Evolutionary conservation across 2,888 invertebrate species (phyloP).

Genomic region (Megalurothrips usitatus): DNA sequence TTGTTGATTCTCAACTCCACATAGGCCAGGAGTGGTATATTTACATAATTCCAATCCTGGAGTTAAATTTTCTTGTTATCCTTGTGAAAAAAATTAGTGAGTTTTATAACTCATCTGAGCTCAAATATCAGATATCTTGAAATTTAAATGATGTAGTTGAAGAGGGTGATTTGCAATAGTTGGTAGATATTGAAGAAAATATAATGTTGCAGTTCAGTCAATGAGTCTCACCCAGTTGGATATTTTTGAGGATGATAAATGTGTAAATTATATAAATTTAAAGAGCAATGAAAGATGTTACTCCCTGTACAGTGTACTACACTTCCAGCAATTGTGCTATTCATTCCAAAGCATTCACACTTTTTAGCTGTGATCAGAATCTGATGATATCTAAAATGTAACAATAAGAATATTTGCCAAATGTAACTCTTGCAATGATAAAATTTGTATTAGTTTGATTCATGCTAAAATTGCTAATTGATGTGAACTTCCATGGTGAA

Average conservation of each 20-base stretch:
- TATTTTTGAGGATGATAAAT: constrained; percentile 21
- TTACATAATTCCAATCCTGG: background rate
- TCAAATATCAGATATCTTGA: constrained; percentile 21
- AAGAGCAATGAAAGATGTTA: background rate
- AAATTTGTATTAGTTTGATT: background rate
- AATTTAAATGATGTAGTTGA: constrained; percentile 18
- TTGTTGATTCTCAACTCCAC: background rate
- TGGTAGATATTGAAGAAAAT: constrained; percentile 7
- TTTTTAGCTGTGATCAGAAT: constrained; percentile 20
- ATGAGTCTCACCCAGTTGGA: constrained; percentile 4
- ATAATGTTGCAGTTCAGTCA: background rate
- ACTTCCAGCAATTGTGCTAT: background rate
- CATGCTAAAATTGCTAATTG: background rate
- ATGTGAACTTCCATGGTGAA: background rate
- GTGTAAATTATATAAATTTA: background rate
- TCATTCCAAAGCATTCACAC: constrained; percentile 11
- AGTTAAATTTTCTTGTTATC: constrained; percentile 5
- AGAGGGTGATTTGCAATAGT: constrained; percentile 13
- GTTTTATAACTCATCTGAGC: constrained; percentile 14
- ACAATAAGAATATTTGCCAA: constrained; percentile 23
- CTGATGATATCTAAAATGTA: background rate
- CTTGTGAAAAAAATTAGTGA: constrained; percentile 15
- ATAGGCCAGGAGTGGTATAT: background rate
- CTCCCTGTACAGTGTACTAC: background rate
- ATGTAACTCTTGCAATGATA: background rate